Conservation (phyloP, 92 coral and sea anemone genomes). For the Paragorgia papillata region DNA sequence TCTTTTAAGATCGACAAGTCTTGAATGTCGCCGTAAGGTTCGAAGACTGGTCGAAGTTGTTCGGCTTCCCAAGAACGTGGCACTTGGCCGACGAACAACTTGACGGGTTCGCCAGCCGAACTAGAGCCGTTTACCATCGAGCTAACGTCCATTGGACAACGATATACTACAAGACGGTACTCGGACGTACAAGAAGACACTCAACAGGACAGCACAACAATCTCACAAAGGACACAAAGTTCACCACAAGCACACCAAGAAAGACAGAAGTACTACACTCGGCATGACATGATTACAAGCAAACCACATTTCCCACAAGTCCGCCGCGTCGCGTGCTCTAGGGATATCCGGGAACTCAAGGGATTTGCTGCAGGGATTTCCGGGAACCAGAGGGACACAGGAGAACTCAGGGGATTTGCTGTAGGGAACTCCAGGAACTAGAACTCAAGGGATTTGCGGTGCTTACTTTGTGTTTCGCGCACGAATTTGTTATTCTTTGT, state of each 20-base stretch:
- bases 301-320: slow-evolving; percentile 1
- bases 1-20: slow-evolving; percentile 92
- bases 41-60: slow-evolving; percentile 90
- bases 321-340: slow-evolving; percentile 3
- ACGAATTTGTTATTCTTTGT: too few relatives aligned
- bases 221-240: slow-evolving; percentile 25
- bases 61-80: slow-evolving; percentile 98
- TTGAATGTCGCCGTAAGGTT: slow-evolving; percentile 84
- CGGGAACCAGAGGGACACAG: too few relatives aligned
- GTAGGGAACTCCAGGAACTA: too few relatives aligned
- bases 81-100: slow-evolving; percentile 95
- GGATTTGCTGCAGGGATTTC: too few relatives aligned
- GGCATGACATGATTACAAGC: slow-evolving; percentile 7
- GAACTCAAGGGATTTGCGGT: too few relatives aligned
- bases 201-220: slow-evolving; percentile 40
- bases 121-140: slow-evolving; percentile 16
- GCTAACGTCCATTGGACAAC: slow-evolving; percentile 30
- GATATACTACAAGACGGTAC: slow-evolving; percentile 9
- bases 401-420: too few relatives aligned
- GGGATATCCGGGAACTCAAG: not conserved
- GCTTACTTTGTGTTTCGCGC: too few relatives aligned
- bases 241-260: slow-evolving; percentile 31
- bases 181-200: slow-evolving; percentile 22
- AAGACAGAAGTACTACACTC: slow-evolving; percentile 33
- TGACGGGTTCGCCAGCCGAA: slow-evolving; percentile 60